phyloP scores from a whole-genome alignment of 1,140 invertebrate species.

The Colletes gigas region DNA sequence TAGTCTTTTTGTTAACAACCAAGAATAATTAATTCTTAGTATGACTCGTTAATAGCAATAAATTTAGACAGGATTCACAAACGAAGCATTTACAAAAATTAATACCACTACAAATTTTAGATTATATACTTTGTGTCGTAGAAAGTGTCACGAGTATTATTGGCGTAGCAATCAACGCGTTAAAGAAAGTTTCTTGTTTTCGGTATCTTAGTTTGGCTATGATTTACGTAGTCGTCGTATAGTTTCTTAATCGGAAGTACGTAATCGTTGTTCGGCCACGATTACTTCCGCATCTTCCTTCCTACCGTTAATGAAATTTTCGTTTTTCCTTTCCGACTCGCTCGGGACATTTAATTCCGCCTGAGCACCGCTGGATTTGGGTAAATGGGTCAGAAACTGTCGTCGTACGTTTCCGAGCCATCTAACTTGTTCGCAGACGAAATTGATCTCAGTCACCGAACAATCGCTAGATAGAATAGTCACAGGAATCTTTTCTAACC shows the following conservation, averaged over 20 bases:
- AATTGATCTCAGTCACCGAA: slow-evolving; percentile 67
- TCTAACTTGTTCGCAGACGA: slow-evolving; percentile 68
- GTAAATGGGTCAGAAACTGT: slow-evolving; percentile 79
- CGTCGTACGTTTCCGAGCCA: slow-evolving; percentile 68
- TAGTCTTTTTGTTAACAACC: too few relatives aligned
- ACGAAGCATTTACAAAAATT: too few relatives aligned
- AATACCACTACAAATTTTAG: too few relatives aligned
- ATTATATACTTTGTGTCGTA: too few relatives aligned
- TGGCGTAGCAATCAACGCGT: too few relatives aligned
- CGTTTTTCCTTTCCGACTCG: slow-evolving; percentile 8
- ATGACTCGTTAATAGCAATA: too few relatives aligned
- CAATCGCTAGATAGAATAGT: slow-evolving; percentile 41
- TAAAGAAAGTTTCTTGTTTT: not conserved
- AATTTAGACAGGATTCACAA: too few relatives aligned
- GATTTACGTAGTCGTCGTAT: not conserved
- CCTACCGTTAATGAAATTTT: slow-evolving; percentile 17
- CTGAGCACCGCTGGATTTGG: slow-evolving; percentile 60
- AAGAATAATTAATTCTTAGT: too few relatives aligned
- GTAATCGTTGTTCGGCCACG: not conserved
- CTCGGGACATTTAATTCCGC: slow-evolving; percentile 32
- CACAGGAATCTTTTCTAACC: slow-evolving; percentile 6
- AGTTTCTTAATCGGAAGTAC: not conserved
- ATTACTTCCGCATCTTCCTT: slow-evolving; percentile 25
- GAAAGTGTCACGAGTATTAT: too few relatives aligned
- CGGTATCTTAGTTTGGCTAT: not conserved